Base-by-base conservation (phyloP, 1,140 invertebrate species). In the Lethrus apterus region DNA sequence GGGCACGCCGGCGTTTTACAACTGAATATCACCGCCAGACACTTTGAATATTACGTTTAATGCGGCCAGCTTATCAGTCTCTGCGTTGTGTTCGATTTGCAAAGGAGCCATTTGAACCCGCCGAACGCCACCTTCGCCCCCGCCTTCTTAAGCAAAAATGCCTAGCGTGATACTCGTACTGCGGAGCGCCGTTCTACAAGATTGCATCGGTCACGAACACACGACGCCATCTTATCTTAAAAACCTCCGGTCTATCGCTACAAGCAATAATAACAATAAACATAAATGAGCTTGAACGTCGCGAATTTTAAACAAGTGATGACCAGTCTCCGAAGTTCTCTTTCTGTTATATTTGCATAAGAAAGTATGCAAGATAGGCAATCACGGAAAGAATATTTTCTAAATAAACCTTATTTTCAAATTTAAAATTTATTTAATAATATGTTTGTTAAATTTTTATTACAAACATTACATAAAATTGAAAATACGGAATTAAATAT, bases 21-120 rank as follows among this genome's bases (percentile, higher is more conserved):
- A 2, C n/a, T 4, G 14, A 3, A 11, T 9, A n/a, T n/a, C 9
- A 29, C 26, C 9, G 26, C 9, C 40, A 42, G 24, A 31, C 41
- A 43, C 23, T 41, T 41, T 41, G 41, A 31, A 30, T 43, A 43
- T 43, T 31, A 43, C 29, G 32, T 26, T 43, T 43, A 43, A 43
- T 43, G 41, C 19, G 41, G 41, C 32, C 24, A 29, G 41, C 41
- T 43, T 43, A 43, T 43, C 40, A 26, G 24, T n/a, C 18, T 13
- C 19, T 24, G n/a, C n/a, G n/a, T n/a, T n/a, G n/a, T n/a, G 20
- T 41, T 14, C 38, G 38, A 30, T 43, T 43, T 43, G 41, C 26
- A 13, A 13, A 8, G 15, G 3, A 34, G 11, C 10, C 17, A 17
- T 0, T 9, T 35, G 33, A 17, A 15, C 18, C 10, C 10, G n/a